Evolutionary conservation across 1,140 invertebrate genomes (phyloP), one percentile per base, ranked within the genome.

Genomic region (Drosophila nebulosa): DNA sequence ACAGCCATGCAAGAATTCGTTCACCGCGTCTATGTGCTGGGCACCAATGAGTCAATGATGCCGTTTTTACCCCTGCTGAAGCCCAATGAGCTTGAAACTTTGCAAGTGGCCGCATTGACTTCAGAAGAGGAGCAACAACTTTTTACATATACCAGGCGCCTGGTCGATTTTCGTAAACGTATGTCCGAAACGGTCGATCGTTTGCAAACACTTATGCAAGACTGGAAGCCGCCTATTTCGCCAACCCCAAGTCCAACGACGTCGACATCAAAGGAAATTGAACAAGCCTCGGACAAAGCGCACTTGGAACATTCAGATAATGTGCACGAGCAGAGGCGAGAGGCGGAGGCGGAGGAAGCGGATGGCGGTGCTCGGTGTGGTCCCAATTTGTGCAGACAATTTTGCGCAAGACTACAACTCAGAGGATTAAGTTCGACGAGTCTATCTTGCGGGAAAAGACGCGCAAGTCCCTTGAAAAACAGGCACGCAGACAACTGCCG

Each of bases 341-440:
- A 27, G n/a, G n/a, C n/a, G n/a, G n/a, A n/a, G n/a, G n/a, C n/a
- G n/a, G n/a, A n/a, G 4, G 16, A 60, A 46, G 21, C 21, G 7
- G 24, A 27, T 3, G 39, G 53, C 3, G 66, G 64, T 35, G 75
- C 6, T 90, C 89, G 1, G 89, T 90, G 1, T 90, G 89, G 89
- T 88, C 89, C 5, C 89, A 90, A 27, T 71, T 90, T 9, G 89
- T 90, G 22, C 79, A 90, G 35, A 90, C 90, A 9, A 88, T 90
- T 14, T 53, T 90, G 35, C 74, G 89, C 0, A 90, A 90, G 42
- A 90, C 89, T 1, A 79, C 72, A 2, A 68, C 70, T 53, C 81
- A 80, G 16, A 79, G 83, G 4, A 53, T 73, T 0, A 84, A 90
- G 57, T 90, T 90, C 51, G 79, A 90, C 18, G 89, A 89, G 58